Percentiles rank a stretch among this genome's conserved stretches.
phyloP scores from a whole-genome alignment of 2,888 invertebrate genomes.

The Biston stratarius region DNA sequence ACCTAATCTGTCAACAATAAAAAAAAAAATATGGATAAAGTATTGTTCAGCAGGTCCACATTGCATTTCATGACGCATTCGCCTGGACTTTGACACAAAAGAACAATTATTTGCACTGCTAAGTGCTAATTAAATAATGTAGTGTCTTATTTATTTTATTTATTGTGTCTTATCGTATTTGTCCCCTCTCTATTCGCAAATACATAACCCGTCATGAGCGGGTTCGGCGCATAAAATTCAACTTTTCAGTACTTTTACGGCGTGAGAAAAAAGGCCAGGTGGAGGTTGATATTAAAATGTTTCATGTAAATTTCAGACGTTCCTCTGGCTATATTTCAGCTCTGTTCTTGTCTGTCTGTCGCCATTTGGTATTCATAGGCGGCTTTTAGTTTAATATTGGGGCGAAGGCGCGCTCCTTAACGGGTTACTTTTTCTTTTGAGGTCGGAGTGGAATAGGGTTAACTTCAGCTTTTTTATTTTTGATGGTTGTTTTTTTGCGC shows the following conservation, averaged over 20 bases:
- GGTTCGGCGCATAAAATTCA: conserved; percentile 65
- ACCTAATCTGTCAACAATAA: too few species aligned
- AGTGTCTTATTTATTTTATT: too few species aligned
- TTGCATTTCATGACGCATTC: too few species aligned
- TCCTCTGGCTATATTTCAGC: conserved; percentile 77
- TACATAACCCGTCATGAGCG: conserved; percentile 56
- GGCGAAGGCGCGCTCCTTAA: conserved; percentile 51
- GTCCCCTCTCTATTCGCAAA: conserved; percentile 33
- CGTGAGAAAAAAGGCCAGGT: conserved; percentile 84
- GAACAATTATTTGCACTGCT: too few species aligned
- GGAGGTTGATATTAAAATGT: conserved; percentile 83
- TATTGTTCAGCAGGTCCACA: too few species aligned
- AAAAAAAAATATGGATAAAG: too few species aligned
- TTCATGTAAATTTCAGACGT: conserved; percentile 84
- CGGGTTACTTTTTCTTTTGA: conserved; percentile 46
- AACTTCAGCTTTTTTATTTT: conserved; percentile 14
- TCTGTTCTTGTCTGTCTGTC: conserved; percentile 66
- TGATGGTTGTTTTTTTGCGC: conserved; percentile 4
- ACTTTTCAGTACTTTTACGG: conserved; percentile 71
- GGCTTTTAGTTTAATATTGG: conserved; percentile 77
- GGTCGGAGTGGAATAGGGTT: conserved; percentile 34
- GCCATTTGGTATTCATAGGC: conserved; percentile 82
- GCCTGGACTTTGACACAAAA: too few species aligned
- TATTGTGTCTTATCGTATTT: neutral
- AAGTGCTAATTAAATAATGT: too few species aligned